Percentiles rank a stretch among this genome's conserved stretches.
phyloP scores from a whole-genome alignment of 2,113 vertebrate genomes.

The Amazona guildingii region DNA sequence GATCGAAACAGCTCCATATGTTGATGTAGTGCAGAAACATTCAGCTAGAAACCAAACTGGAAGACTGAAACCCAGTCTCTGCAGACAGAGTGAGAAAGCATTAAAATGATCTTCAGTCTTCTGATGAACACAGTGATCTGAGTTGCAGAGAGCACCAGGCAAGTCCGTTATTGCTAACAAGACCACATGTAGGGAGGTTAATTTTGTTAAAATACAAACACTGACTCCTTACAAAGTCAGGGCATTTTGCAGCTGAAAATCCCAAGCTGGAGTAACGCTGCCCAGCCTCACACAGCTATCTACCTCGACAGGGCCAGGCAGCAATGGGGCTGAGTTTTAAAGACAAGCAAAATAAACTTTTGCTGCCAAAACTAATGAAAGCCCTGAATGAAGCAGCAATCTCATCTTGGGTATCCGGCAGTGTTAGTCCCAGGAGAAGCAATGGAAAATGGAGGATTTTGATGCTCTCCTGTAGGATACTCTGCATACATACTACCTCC shows the following conservation, averaged over 20 bases:
- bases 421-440: not conserved
- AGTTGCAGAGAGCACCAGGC: slow-evolving; percentile 53
- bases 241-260: not conserved
- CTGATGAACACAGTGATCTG: not conserved
- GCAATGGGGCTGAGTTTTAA: not conserved
- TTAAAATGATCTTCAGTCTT: slow-evolving; percentile 34
- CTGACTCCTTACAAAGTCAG: not conserved
- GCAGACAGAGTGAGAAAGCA: slow-evolving; percentile 13
- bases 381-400: not conserved
- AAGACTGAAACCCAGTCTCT: not conserved
- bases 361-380: not conserved
- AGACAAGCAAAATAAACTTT: not conserved
- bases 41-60: not conserved
- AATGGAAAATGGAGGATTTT: not conserved
- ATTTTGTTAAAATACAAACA: slow-evolving; percentile 31
- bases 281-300: not conserved
- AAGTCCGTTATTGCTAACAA: not conserved
- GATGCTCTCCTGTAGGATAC: not conserved
- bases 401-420: not conserved
- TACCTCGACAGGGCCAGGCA: not conserved
- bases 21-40: slow-evolving; percentile 26
- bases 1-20: not conserved
- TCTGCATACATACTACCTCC: not conserved
- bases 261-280: not conserved
- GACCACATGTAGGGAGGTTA: not conserved